These are phyloP conservation scores for Diadema setosum DNA, from an alignment of 35 echinoderm and acorn worm species.

Conservation along the genomic window DNA sequence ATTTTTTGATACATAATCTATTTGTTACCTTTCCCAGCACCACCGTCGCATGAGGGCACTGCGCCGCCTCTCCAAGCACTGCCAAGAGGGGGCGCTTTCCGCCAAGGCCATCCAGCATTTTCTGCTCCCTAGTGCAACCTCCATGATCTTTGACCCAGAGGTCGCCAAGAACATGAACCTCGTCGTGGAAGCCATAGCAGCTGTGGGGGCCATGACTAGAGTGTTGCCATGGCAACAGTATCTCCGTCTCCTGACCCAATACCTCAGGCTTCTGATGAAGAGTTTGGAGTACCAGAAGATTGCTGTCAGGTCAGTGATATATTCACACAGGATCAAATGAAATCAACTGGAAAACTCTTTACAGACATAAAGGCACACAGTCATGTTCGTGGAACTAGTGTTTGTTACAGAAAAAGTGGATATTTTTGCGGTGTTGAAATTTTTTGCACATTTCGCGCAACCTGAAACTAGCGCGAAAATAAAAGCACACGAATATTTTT, in stretches of 20 bases:
- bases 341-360: too few relatives aligned
- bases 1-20: too few relatives aligned
- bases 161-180: slow-evolving; percentile 71
- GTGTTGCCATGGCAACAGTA: slow-evolving; percentile 79
- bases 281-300: slow-evolving; percentile 72
- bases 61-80: slow-evolving; percentile 56
- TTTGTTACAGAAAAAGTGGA: too few relatives aligned
- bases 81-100: slow-evolving; percentile 41
- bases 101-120: slow-evolving; percentile 52
- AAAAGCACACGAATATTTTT: too few relatives aligned
- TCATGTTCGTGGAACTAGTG: too few relatives aligned
- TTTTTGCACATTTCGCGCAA: too few relatives aligned
- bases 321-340: too few relatives aligned
- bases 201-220: slow-evolving; percentile 78
- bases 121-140: slow-evolving; percentile 73
- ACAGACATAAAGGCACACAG: too few relatives aligned
- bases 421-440: too few relatives aligned
- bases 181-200: slow-evolving; percentile 72
- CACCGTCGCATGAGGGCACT: slow-evolving; percentile 87
- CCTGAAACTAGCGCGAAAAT: too few relatives aligned
- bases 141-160: slow-evolving; percentile 76
- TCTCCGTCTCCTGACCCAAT: slow-evolving; percentile 72
- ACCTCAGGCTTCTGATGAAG: slow-evolving; percentile 65
- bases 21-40: slow-evolving; percentile 40
- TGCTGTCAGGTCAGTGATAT: slow-evolving; percentile 86